A percentile compares a stretch with the other conserved stretches of the same genome.
phyloP scores from a whole-genome alignment of 2,888 invertebrate species.

The Chrysolina haemoptera region DNA sequence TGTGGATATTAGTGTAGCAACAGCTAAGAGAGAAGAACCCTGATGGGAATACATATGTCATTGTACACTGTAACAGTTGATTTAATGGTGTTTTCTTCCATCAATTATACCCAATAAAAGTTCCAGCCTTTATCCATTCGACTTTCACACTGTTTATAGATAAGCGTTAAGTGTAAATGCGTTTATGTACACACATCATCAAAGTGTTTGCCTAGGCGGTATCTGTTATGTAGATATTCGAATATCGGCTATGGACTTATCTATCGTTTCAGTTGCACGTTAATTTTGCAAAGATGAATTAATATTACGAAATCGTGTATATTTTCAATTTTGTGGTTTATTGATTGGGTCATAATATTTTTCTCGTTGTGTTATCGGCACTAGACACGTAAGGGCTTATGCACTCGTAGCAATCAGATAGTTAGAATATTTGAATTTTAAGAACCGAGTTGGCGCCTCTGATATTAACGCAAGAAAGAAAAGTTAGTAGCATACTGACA shows the following conservation, averaged over 20 bases:
- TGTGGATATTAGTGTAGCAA: neutral
- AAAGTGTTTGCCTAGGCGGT: neutral
- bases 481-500: too few species aligned
- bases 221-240: neutral
- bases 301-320: neutral
- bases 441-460: too few species aligned
- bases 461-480: too few species aligned
- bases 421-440: too few species aligned
- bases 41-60: neutral
- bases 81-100: neutral
- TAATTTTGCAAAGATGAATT: neutral
- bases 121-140: neutral
- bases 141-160: conserved; percentile 29
- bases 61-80: neutral
- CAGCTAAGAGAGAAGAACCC: neutral
- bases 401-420: too few species aligned
- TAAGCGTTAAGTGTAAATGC: conserved; percentile 29
- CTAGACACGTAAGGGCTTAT: too few species aligned
- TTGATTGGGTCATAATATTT: too few species aligned
- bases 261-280: neutral
- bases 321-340: too few species aligned
- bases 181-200: conserved; percentile 8
- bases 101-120: neutral
- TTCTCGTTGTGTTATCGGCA: too few species aligned
- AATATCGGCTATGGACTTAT: neutral